Base-by-base conservation (phyloP, 2,797 vertebrate genomes). In the Sebastes baramenuke region DNA sequence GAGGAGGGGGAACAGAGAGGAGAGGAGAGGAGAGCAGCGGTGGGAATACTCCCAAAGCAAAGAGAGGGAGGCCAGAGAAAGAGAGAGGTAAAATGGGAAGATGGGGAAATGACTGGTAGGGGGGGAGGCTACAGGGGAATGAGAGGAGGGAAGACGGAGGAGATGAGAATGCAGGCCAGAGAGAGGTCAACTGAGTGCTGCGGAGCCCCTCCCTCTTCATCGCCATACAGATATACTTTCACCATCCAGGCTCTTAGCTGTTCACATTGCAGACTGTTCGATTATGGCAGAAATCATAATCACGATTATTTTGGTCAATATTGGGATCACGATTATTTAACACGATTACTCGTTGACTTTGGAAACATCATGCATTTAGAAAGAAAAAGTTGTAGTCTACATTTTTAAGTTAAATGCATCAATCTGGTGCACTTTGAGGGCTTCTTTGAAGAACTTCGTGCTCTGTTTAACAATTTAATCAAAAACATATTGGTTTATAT, bases 41-140 rank as follows among this genome's bases (percentile, higher is more conserved):
- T 81, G 82, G 77, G 73, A 84, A 88, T 79, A 87, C 55, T 80
- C n/a, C 59, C 12, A 82, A 74, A 74, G 79, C 73, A 79, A 67
- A 75, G 25, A 73, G 68, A 75, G 68, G 64, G 72, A 82, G 71
- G 58, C 72, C 13, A 78, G 77, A 20, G 29, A 58, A 25, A 59
- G 38, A 61, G 25, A 72, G 62, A 1, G 29, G 30, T 30, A 42
- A 75, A 81, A 72, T 65, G 42, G 72, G 42, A 83, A 80, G 71
- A 85, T 9, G 46, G 58, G 67, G 56, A 85, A 64, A 76, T 68
- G 42, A 70, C 18, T 58, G 55, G 65, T 64, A 18, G 18, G 61
- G 56, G 38, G 5, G 38, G 62, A 36, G 12, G 32, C 3, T 49
- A 2, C 27, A 75, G 34, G 24, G 67, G n/a, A 72, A 81, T 29